Conservation (phyloP, 2,113 vertebrate species). For the Anarrhichthys ocellatus region DNA sequence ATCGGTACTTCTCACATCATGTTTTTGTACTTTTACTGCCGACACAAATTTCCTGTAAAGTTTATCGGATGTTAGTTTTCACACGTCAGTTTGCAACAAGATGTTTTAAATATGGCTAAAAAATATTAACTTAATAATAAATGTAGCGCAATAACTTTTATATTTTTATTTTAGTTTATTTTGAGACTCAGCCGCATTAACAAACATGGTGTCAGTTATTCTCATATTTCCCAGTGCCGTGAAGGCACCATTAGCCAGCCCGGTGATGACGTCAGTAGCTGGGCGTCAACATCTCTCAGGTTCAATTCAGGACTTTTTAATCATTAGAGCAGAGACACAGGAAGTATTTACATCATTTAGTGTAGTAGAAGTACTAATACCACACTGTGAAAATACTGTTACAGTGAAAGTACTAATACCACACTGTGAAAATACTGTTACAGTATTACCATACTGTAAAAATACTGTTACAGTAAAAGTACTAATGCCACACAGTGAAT, state of each 20-base stretch:
- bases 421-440: not conserved
- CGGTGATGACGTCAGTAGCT: constrained; percentile 31
- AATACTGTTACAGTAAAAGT: not conserved
- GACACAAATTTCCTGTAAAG: no score
- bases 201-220: not conserved
- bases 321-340: not conserved
- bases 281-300: constrained; percentile 26
- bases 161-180: not conserved
- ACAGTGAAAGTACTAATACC: not conserved
- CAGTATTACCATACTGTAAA: not conserved
- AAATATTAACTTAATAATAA: no score
- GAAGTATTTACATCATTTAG: not conserved
- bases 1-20: no score
- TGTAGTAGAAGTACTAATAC: not conserved
- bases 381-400: not conserved
- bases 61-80: no score
- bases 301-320: constrained; percentile 31
- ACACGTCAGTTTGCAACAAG: not conserved
- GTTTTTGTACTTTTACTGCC: no score
- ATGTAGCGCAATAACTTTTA: not conserved
- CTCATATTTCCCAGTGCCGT: not conserved
- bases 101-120: no score
- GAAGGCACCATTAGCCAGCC: constrained; percentile 24
- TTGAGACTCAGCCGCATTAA: not conserved
- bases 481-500: not conserved